Percentiles rank a stretch among this genome's conserved stretches.
Conservation (phyloP, 2,797 vertebrate genomes). For the Sebastes oblongus region DNA sequence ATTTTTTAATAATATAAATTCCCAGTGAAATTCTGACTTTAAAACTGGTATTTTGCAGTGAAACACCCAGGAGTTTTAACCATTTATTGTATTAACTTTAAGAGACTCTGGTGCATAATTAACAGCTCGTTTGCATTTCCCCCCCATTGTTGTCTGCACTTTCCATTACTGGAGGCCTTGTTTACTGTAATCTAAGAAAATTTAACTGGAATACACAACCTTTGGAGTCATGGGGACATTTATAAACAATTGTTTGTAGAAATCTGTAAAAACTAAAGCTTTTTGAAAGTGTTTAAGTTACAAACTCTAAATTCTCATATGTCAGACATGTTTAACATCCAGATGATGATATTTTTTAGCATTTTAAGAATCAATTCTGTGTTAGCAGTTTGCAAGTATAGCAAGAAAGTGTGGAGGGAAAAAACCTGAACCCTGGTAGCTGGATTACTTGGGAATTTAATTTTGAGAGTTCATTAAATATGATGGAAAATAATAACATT, state of each 20-base stretch:
- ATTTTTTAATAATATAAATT: too few species aligned
- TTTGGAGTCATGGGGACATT: neutral
- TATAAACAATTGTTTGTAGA: too few species aligned
- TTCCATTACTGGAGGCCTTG: neutral
- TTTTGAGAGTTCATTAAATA: slow-evolving; percentile 25
- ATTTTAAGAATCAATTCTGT: neutral
- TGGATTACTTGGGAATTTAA: slow-evolving; percentile 29
- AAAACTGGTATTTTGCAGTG: too few species aligned
- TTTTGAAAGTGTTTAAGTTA: neutral
- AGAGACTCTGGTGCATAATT: neutral
- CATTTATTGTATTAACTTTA: slow-evolving; percentile 3
- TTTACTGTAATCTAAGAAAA: neutral
- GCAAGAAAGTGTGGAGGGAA: neutral
- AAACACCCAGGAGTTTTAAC: neutral
- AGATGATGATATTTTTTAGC: neutral
- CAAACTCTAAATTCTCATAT: neutral
- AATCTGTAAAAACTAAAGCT: too few species aligned
- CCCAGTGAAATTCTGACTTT: neutral
- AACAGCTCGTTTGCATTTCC: neutral
- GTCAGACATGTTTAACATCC: neutral
- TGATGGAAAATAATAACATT: neutral
- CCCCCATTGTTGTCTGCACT: neutral
- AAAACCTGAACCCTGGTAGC: neutral
- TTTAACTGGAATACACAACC: neutral
- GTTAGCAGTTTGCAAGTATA: neutral